Evolutionary conservation across 2,797 vertebrate genomes (phyloP), one percentile per base, ranked within the genome.

Genomic region (Neomorphus geoffroyi): DNA sequence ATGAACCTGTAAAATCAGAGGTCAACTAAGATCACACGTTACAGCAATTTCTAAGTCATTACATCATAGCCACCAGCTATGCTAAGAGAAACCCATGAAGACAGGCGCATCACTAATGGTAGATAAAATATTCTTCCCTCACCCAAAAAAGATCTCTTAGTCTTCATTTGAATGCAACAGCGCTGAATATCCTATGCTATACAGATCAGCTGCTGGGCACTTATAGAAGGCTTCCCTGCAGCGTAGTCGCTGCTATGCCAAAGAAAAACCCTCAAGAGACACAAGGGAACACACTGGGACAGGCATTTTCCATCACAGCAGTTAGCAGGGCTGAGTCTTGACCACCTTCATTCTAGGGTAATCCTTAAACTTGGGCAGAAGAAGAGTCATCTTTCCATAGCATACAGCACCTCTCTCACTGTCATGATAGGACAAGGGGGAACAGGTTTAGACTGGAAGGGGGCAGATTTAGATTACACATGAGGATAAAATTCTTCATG

Each of bases 1-100:
- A 94, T 96, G 90, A 97, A 94, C 96, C 95, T 97, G 97, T 97
- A 95, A 97, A 97, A 97, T 97, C 96, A 90, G 96, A 57, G 95
- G 96, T 96, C 97, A 97, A 94, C 94, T 90, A 78, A 90, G 87
- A 94, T 95, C 96, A 96, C 94, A 97, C 84, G 95, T 93, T 94
- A 88, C 86, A 77, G 91, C 93, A 66, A 77, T 93, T 84, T 86
- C 35, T 71, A 74, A 92, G 78, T 78, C 27, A 7, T 57, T 80
- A 56, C 35, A 87, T 61, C 72, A 80, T 14, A 94, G 67, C 30
- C 70, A 82, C 45, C 35, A 18, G 5, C 53, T 41, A 80, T 18
- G 48, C 60, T 50, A 84, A 30, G 50, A 92, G 45, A 83, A 88
- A 93, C 60, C 30, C 57, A 72, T 46, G 35, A 64, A 77, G 67